Percentiles rank a stretch among this genome's conserved stretches.
Conservation (phyloP, 2,113 vertebrate species). For the Nanorana parkeri region DNA sequence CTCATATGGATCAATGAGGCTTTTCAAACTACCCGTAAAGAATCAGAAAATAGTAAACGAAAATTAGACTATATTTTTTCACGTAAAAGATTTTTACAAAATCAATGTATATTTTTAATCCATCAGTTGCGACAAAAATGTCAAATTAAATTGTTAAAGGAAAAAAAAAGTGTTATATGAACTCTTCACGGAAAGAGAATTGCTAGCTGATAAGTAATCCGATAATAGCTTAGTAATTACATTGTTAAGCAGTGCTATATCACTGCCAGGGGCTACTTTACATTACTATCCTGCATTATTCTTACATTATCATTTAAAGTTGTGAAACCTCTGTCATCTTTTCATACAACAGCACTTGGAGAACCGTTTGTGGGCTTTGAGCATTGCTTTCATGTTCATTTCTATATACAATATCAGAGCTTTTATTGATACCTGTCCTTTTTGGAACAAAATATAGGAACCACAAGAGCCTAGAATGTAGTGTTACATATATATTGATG, state of each 20-base stretch:
- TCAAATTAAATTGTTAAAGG: not conserved
- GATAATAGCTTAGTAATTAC: conserved; percentile 21
- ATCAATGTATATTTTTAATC: not conserved
- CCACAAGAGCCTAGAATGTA: too few species aligned
- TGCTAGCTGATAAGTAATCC: conserved; percentile 11
- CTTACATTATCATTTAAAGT: conserved; percentile 13
- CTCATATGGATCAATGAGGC: conserved; percentile 65
- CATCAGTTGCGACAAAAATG: not conserved
- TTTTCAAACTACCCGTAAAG: not conserved
- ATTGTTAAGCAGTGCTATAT: conserved; percentile 30
- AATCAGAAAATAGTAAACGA: not conserved
- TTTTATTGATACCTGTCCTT: not conserved
- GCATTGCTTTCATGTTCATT: not conserved
- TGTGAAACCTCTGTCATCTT: not conserved
- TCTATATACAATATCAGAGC: not conserved
- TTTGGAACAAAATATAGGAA: not conserved
- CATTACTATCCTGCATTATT: not conserved
- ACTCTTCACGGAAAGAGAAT: conserved; percentile 15
- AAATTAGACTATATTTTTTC: not conserved
- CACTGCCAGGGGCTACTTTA: not conserved
- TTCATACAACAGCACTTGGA: not conserved
- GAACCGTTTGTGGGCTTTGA: not conserved
- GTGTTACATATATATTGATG: too few species aligned
- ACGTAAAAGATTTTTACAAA: too few species aligned
- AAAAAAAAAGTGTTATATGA: not conserved